Conservation (phyloP, 2,113 vertebrate species). For the Galbula dea region DNA sequence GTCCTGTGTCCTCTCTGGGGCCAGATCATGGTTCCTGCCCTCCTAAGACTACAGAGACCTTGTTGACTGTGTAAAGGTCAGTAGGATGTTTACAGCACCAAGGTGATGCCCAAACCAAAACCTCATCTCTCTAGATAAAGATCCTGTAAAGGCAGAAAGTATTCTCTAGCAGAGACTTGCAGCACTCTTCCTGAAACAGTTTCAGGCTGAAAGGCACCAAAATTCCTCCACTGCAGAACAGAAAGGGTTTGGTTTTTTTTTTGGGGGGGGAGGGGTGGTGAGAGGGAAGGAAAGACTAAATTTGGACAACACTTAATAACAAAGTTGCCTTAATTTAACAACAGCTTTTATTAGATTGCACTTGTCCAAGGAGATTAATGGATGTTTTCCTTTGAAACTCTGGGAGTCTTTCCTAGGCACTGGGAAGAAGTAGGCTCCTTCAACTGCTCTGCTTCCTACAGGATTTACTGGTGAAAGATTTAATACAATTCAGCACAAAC, state of each 20-base stretch:
- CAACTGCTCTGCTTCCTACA: slow-evolving; percentile 52
- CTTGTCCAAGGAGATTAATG: slow-evolving; percentile 72
- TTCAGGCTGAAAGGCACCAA: neutral
- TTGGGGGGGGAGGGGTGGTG: too few species aligned
- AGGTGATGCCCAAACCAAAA: neutral
- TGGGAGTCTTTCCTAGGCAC: slow-evolving; percentile 69
- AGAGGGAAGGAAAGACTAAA: slow-evolving; percentile 24
- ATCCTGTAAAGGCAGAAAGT: neutral
- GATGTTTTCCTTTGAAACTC: slow-evolving; percentile 68
- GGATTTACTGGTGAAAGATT: slow-evolving; percentile 71
- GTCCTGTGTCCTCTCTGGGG: neutral
- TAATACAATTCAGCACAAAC: slow-evolving; percentile 67
- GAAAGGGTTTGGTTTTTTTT: neutral
- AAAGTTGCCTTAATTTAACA: slow-evolving; percentile 46
- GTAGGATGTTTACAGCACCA: neutral
- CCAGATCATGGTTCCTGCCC: neutral
- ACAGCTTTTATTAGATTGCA: slow-evolving; percentile 66
- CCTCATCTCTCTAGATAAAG: neutral
- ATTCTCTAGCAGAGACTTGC: neutral
- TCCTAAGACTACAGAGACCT: neutral
- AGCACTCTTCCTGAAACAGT: neutral
- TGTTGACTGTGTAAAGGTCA: rapidly evolving
- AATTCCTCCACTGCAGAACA: neutral
- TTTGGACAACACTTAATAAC: slow-evolving; percentile 33
- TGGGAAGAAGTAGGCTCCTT: slow-evolving; percentile 63